Percentiles rank a stretch among this genome's conserved stretches.
Conservation (phyloP, 2,113 vertebrate genomes). For the Leptodactylus fuscus region DNA sequence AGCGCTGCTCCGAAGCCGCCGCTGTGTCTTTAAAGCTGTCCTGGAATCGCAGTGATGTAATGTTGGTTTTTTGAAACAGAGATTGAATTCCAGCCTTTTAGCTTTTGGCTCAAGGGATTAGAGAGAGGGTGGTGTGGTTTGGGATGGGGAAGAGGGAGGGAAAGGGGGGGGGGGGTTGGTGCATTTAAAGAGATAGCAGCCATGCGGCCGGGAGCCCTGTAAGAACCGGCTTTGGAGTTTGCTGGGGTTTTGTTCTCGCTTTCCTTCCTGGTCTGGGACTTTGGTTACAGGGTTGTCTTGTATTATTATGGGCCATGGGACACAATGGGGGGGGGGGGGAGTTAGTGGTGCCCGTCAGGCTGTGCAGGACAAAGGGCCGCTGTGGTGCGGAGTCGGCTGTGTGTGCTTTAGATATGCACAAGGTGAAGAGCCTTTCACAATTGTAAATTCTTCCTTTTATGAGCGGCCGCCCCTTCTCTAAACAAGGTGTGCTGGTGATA, state of each 20-base stretch:
- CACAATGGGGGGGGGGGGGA: not conserved
- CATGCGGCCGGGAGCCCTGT: not conserved
- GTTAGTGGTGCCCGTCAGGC: constrained; percentile 43
- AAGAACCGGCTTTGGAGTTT: not conserved
- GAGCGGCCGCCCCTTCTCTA: constrained; percentile 2
- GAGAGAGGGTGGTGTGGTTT: constrained; percentile 64
- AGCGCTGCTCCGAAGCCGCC: constrained; percentile 28
- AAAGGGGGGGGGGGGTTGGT: constrained; percentile 39
- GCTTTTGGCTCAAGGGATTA: constrained; percentile 65
- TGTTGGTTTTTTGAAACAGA: constrained; percentile 62
- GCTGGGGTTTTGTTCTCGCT: not conserved
- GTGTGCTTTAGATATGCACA: constrained; percentile 56
- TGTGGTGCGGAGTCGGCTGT: not conserved
- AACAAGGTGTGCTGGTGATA: constrained; percentile 46
- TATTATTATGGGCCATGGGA: constrained; percentile 30
- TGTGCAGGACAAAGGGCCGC: constrained; percentile 43
- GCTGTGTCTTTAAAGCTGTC: constrained; percentile 53
- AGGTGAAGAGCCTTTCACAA: constrained; percentile 37
- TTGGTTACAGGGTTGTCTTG: not conserved
- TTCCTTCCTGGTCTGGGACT: not conserved
- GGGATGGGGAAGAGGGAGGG: too few relatives aligned
- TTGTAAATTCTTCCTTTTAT: constrained; percentile 38
- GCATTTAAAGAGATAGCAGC: constrained; percentile 51
- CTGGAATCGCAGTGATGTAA: constrained; percentile 63
- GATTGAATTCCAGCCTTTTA: constrained; percentile 65